Percentiles rank a stretch among this genome's conserved stretches.
These are phyloP conservation scores for Andrena marginata DNA, from an alignment of 2,888 invertebrate species.

Conservation along the genomic window DNA sequence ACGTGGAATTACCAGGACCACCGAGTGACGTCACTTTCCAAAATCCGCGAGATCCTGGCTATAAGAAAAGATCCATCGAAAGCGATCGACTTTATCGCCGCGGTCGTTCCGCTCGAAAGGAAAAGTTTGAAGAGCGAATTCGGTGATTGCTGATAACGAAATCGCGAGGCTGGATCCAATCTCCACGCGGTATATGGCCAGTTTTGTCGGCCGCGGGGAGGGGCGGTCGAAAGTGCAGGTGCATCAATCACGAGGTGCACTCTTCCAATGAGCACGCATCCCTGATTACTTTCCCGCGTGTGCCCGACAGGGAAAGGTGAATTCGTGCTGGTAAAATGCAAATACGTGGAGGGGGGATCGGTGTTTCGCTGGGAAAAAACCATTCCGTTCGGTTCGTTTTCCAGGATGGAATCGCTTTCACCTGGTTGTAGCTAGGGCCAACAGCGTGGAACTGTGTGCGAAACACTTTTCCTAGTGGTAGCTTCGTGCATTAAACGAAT, in stretches of 20 bases:
- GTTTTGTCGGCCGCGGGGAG: background rate
- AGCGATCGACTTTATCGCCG: background rate
- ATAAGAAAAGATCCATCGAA: no score
- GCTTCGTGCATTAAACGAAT: no score
- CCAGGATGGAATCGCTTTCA: background rate
- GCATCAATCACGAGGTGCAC: constrained; percentile 18
- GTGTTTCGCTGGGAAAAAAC: background rate
- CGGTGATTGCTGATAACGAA: constrained; percentile 33
- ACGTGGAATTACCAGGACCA: no score
- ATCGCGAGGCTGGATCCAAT: constrained; percentile 19
- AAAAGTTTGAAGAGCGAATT: background rate
- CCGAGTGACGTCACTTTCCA: no score
- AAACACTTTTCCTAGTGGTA: no score
- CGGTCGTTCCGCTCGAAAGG: background rate
- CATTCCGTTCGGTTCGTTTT: constrained; percentile 8
- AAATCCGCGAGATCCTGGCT: no score
- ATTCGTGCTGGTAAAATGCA: constrained; percentile 12
- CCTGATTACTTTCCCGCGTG: constrained; percentile 9
- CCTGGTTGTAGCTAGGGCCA: background rate
- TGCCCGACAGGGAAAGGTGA: constrained; percentile 8
- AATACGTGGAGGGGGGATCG: background rate
- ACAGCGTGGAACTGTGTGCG: no score
- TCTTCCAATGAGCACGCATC: constrained; percentile 14
- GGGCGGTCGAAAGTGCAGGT: background rate
- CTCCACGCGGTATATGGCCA: constrained; percentile 5